A percentile compares a stretch with the other conserved stretches of the same genome.
Evolutionary conservation across 2,113 vertebrate genomes (phyloP).

Genomic region (Peucedramus taeniatus): DNA sequence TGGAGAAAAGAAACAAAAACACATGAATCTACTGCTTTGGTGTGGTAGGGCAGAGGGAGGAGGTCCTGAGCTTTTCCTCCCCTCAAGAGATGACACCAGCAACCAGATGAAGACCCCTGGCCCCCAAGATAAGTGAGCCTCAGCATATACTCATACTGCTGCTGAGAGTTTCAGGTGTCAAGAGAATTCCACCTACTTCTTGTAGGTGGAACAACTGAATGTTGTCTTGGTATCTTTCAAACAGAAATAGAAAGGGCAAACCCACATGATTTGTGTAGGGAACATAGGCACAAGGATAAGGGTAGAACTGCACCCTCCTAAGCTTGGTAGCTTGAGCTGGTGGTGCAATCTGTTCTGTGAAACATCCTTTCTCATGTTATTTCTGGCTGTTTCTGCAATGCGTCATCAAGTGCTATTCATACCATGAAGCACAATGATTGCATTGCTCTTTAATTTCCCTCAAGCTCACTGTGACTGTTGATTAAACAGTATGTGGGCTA

Average conservation of each 20-base stretch:
- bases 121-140: not conserved
- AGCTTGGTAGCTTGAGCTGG: not conserved
- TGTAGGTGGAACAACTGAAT: too few relatives aligned
- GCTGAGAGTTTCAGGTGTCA: not conserved
- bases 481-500: not conserved
- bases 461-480: not conserved
- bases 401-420: constrained; percentile 36
- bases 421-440: not conserved
- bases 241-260: not conserved
- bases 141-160: not conserved
- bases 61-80: not conserved
- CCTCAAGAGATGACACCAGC: fast-evolving
- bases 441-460: not conserved
- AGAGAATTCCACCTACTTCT: not conserved
- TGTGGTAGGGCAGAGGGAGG: not conserved
- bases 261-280: not conserved
- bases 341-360: constrained; percentile 42
- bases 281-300: not conserved
- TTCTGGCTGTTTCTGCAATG: constrained; percentile 26
- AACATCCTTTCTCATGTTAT: constrained; percentile 22
- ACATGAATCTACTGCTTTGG: not conserved
- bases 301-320: not conserved
- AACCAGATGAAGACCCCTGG: fast-evolving
- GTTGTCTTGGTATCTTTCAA: not conserved
- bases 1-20: not conserved